Conservation (phyloP, 2,113 vertebrate species). For the Phalacrocorax brasilianus region DNA sequence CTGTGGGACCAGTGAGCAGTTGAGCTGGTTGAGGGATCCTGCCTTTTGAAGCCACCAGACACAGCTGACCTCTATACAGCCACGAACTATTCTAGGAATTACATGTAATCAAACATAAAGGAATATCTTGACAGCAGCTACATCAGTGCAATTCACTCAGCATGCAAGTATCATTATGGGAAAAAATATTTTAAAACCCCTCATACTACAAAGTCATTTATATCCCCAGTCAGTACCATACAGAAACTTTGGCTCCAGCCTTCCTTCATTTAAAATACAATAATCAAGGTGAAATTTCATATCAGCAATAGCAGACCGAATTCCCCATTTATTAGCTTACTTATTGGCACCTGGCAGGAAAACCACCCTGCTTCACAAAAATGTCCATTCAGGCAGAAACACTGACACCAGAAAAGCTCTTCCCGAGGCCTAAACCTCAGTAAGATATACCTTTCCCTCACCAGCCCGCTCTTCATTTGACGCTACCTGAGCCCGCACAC, state of each 20-base stretch:
- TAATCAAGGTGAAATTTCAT: background rate
- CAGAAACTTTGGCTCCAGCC: background rate
- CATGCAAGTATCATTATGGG: background rate
- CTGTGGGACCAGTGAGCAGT: accelerated
- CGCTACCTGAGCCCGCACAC: background rate
- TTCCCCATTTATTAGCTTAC: background rate
- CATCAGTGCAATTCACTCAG: background rate
- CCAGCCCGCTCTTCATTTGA: background rate
- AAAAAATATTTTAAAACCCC: background rate
- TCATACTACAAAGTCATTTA: background rate
- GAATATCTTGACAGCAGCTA: accelerated
- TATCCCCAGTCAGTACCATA: background rate
- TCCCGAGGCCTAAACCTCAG: background rate
- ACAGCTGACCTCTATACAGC: background rate
- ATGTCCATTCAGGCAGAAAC: background rate
- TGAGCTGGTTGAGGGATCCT: background rate
- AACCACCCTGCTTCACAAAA: background rate
- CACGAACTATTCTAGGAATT: background rate
- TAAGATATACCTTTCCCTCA: background rate
- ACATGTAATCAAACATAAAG: background rate
- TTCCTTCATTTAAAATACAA: background rate
- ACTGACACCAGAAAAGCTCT: background rate
- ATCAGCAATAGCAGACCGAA: background rate
- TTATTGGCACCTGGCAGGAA: background rate
- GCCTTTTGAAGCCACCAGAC: background rate